Evolutionary conservation across 2,113 vertebrate species (phyloP).

Genomic region (Callopanchax toddi): DNA sequence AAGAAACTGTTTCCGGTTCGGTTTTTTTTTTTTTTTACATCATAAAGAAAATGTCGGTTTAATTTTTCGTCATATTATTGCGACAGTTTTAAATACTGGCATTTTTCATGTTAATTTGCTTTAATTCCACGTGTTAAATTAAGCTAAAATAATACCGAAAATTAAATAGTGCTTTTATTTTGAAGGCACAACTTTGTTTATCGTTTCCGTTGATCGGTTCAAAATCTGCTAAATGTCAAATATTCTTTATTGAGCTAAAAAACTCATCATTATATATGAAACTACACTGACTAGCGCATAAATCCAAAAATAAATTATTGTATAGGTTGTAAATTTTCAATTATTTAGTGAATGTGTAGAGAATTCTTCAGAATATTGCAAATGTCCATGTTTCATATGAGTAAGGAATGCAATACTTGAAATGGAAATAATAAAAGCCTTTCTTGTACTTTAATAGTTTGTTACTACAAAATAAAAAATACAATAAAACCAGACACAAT

Average conservation of each 20-base stretch:
- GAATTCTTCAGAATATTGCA: background rate
- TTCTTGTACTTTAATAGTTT: too few species aligned
- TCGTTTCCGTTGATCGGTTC: background rate
- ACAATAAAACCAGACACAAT: background rate
- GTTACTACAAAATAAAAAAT: background rate
- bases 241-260: too few species aligned
- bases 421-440: too few species aligned
- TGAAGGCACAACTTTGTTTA: background rate
- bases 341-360: too few species aligned
- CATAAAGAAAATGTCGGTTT: background rate
- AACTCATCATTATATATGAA: too few species aligned
- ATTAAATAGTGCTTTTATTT: background rate
- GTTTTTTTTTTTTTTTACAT: background rate
- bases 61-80: background rate
- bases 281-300: too few species aligned
- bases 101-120: background rate
- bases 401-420: too few species aligned
- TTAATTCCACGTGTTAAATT: background rate
- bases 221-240: too few species aligned
- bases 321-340: background rate
- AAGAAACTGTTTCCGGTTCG: conserved; percentile 7
- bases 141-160: background rate
- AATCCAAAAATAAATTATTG: too few species aligned
- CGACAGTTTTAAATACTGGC: background rate
- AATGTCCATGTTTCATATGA: too few species aligned